phyloP scores from a whole-genome alignment of 2,113 vertebrate species.

The Peromyscus polionotus region DNA sequence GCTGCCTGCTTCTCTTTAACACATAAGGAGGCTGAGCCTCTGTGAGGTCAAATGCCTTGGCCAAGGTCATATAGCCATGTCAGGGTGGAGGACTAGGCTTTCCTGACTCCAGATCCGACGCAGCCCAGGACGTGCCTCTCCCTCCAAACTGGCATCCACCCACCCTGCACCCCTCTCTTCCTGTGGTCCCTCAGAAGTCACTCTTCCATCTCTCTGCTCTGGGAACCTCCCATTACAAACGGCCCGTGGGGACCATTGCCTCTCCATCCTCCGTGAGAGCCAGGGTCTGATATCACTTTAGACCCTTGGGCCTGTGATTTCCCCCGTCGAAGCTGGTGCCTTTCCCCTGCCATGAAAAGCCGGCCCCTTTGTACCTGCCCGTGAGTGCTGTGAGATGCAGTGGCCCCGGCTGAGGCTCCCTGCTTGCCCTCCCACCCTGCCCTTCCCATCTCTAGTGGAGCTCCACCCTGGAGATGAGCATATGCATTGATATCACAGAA shows the following conservation, averaged over 20 bases:
- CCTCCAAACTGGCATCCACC: neutral
- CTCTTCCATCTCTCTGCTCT: neutral
- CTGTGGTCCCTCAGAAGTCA: neutral
- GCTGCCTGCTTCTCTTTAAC: neutral
- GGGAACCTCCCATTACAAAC: conserved; percentile 11
- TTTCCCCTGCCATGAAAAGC: neutral
- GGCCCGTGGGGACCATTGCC: neutral
- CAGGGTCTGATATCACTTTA: conserved; percentile 28
- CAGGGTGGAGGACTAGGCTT: neutral
- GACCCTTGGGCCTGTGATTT: neutral
- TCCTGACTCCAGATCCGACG: neutral
- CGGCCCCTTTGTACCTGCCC: neutral
- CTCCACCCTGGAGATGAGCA: neutral
- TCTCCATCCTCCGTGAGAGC: neutral
- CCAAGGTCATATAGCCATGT: neutral
- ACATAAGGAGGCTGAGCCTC: neutral
- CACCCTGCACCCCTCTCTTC: neutral
- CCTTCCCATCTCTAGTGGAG: neutral
- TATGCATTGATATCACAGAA: neutral
- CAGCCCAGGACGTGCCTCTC: neutral
- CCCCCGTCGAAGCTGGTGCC: neutral
- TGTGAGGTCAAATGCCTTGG: neutral
- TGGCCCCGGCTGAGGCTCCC: neutral
- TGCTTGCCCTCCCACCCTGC: neutral
- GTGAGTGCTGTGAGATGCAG: neutral